Base-by-base conservation (phyloP, 2,797 vertebrate species). In the Sebastes itinus region DNA sequence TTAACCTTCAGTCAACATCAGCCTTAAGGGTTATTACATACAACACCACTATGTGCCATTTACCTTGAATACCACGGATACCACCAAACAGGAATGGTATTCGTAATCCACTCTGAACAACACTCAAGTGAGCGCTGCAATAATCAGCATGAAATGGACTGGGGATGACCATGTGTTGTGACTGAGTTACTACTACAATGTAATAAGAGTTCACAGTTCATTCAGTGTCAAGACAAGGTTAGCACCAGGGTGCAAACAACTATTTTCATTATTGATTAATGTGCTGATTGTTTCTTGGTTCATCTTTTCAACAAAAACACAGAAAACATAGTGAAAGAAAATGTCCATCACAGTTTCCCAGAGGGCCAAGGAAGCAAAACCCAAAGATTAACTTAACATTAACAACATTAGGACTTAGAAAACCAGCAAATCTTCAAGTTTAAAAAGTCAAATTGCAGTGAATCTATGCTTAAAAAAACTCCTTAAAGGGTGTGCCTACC, bases 61-160 rank as follows among this genome's bases (percentile, higher is more conserved):
- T 68, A 76, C 33, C 60, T 67, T 65, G 12, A 73, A 67, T 30
- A 65, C 60, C 62, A 65, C 49, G 27, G n/a, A 88, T 64, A 68
- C 23, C 38, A 75, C 27, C 42, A 32, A 25, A 49, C 63, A 59
- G 67, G 81, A 66, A 74, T 18, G n/a, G 60, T 76, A 49, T 61
- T 63, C 7, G 32, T 77, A 85, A 85, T 85, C 75, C 28, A 73
- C 54, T 72, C 30, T 55, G 49, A 69, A 67, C 72, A 83, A 77
- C 42, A 42, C 49, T 67, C 63, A 18, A 42, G 62, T 72, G 32
- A 85, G 69, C n/a, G 20, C 11, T 10, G 49, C 13, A 54, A 35
- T 73, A 52, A 30, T 66, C 65, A 33, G 61, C 33, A 56, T 63
- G 28, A 59, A 81, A 79, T 65, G 20, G 62, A 63, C 58, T 42